Evolutionary conservation across 2,888 invertebrate species (phyloP).

Genomic region (Troglohyphantes excavatus): DNA sequence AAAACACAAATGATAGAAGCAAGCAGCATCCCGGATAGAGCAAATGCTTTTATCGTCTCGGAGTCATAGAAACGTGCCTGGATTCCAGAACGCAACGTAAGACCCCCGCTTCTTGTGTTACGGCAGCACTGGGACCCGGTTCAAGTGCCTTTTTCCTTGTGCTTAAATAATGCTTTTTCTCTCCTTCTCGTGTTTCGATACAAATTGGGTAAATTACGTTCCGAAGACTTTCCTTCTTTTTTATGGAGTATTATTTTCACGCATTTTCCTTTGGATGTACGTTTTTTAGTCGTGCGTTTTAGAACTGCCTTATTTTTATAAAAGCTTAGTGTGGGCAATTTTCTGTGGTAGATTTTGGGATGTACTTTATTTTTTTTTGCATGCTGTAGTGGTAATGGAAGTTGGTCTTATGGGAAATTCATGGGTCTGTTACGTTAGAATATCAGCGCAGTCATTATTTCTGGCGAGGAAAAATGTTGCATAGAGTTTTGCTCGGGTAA

Average conservation of each 20-base stretch:
- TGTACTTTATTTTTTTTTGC: neutral
- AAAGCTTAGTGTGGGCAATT: neutral
- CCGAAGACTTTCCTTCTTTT: constrained; percentile 11
- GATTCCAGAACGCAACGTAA: constrained; percentile 15
- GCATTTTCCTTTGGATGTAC: neutral
- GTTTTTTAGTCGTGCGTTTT: constrained; percentile 12
- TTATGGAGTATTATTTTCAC: constrained; percentile 6
- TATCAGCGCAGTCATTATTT: no score
- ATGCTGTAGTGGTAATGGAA: neutral
- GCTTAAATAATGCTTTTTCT: constrained; percentile 54
- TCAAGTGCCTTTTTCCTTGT: constrained; percentile 49
- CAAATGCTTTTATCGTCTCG: constrained; percentile 75
- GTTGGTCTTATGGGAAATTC: no score
- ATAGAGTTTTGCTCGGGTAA: no score
- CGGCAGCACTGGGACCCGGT: constrained; percentile 25
- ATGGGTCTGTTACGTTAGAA: no score
- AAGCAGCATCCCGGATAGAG: constrained; percentile 47
- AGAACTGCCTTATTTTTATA: neutral
- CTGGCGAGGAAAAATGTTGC: no score
- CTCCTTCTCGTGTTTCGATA: constrained; percentile 29
- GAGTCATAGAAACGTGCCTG: constrained; percentile 58
- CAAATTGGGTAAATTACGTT: constrained; percentile 65
- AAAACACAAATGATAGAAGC: constrained; percentile 65
- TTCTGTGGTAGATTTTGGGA: neutral
- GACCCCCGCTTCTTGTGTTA: constrained; percentile 4